phyloP scores from a whole-genome alignment of 2,797 vertebrate genomes.

The Tiaroga cobitis region DNA sequence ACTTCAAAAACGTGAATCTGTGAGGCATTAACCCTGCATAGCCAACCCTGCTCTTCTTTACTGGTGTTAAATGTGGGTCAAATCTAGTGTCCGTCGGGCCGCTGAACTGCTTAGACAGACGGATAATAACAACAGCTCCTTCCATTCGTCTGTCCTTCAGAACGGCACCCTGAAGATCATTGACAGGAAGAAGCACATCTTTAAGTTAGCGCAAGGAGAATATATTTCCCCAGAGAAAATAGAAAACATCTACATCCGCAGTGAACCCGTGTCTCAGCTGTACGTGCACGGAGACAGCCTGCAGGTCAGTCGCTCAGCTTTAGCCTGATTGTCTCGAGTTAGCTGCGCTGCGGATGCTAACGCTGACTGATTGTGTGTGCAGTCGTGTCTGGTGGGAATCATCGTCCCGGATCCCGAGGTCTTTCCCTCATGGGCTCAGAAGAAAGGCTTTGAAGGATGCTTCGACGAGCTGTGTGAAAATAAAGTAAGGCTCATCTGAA shows the following conservation, averaged over 20 bases:
- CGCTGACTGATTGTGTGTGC: conserved; percentile 16
- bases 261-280: conserved; percentile 91
- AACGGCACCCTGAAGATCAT: conserved; percentile 96
- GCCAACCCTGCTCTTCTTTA: not conserved
- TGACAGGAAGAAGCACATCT: conserved; percentile 98
- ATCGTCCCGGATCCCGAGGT: conserved; percentile 93
- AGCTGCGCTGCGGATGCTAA: not conserved
- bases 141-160: conserved; percentile 70
- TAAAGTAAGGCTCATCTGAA: conserved; percentile 74
- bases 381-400: conserved; percentile 96
- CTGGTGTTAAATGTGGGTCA: not conserved
- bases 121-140: not conserved
- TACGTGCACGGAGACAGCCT: conserved; percentile 96
- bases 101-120: not conserved
- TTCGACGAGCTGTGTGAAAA: conserved; percentile 89
- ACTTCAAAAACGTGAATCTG: too few species aligned
- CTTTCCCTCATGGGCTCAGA: conserved; percentile 93
- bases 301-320: conserved; percentile 78
- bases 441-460: conserved; percentile 87
- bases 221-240: conserved; percentile 99
- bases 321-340: not conserved
- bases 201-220: conserved; percentile 98
- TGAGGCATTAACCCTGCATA: not conserved
- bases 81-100: not conserved
- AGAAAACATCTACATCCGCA: conserved; percentile 96